Conservation (phyloP, 2,797 vertebrate species). For the Sebastes oblongus region DNA sequence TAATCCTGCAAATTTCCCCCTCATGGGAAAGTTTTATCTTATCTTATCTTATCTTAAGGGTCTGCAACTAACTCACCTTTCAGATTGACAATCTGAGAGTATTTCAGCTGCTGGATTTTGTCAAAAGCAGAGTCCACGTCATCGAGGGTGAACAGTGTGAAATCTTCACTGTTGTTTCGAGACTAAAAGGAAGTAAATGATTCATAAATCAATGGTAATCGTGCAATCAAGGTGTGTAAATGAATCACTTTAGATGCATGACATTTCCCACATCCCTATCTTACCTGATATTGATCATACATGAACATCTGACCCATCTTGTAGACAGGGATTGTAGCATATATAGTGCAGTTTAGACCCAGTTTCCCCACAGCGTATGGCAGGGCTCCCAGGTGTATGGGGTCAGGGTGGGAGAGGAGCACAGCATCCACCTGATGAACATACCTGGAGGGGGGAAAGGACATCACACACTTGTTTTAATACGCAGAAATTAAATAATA, state of each 20-base stretch:
- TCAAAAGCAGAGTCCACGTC: slow-evolving; percentile 98
- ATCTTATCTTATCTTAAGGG: too few species aligned
- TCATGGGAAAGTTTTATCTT: too few species aligned
- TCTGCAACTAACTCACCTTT: slow-evolving; percentile 85
- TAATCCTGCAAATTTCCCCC: too few species aligned
- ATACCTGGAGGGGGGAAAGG: slow-evolving; percentile 79
- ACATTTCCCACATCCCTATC: neutral
- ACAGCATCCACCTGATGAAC: slow-evolving; percentile 98
- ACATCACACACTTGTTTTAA: neutral
- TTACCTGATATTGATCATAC: slow-evolving; percentile 98
- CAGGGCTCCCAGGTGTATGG: slow-evolving; percentile 94
- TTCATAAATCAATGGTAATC: neutral
- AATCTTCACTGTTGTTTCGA: slow-evolving; percentile 98
- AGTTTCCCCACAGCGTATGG: slow-evolving; percentile 97
- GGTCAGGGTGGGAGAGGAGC: slow-evolving; percentile 96
- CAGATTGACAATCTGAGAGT: slow-evolving; percentile 98
- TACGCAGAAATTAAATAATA: too few species aligned
- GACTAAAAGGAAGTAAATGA: slow-evolving; percentile 81
- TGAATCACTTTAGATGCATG: neutral
- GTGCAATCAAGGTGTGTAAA: neutral
- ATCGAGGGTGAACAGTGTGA: slow-evolving; percentile 93
- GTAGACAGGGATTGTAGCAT: slow-evolving; percentile 98
- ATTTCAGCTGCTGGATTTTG: slow-evolving; percentile 98
- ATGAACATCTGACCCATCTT: slow-evolving; percentile 99
- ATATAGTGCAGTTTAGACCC: slow-evolving; percentile 97